phyloP scores from a whole-genome alignment of 2,797 vertebrate genomes.

The Chromobotia macracanthus region DNA sequence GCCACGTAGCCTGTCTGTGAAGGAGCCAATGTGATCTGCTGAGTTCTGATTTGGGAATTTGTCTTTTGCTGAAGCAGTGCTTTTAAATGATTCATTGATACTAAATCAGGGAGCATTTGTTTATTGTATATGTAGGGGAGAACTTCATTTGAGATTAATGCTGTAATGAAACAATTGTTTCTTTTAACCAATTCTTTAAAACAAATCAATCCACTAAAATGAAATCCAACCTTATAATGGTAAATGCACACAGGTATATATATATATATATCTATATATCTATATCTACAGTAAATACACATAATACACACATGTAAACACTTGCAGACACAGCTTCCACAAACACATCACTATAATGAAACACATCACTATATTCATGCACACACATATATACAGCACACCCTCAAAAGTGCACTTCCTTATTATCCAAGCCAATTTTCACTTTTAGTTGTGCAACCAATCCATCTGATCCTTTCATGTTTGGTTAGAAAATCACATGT shows the following conservation, averaged over 20 bases:
- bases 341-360: too few species aligned
- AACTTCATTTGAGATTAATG: background rate
- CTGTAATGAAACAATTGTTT: too few species aligned
- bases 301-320: constrained; percentile 1
- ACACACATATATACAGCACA: constrained; percentile 20
- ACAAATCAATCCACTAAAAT: background rate
- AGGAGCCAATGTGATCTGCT: constrained; percentile 42
- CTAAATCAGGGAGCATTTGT: background rate
- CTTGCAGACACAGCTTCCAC: background rate
- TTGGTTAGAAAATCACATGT: background rate
- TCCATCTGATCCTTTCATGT: background rate
- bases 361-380: constrained; percentile 44
- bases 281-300: too few species aligned
- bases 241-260: constrained; percentile 2
- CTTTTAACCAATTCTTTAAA: background rate
- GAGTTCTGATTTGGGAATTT: background rate
- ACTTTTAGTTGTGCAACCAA: constrained; percentile 44
- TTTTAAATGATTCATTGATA: background rate
- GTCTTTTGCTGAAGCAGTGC: background rate
- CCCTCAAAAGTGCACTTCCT: constrained; percentile 42
- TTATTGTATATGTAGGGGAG: background rate
- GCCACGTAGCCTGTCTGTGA: constrained; percentile 70
- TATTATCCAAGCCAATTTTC: constrained; percentile 53
- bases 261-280: constrained; percentile 26
- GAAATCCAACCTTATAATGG: background rate